These are phyloP conservation scores for Fragum whitleyi DNA, from an alignment of 2,888 invertebrate species.

Conservation along the genomic window DNA sequence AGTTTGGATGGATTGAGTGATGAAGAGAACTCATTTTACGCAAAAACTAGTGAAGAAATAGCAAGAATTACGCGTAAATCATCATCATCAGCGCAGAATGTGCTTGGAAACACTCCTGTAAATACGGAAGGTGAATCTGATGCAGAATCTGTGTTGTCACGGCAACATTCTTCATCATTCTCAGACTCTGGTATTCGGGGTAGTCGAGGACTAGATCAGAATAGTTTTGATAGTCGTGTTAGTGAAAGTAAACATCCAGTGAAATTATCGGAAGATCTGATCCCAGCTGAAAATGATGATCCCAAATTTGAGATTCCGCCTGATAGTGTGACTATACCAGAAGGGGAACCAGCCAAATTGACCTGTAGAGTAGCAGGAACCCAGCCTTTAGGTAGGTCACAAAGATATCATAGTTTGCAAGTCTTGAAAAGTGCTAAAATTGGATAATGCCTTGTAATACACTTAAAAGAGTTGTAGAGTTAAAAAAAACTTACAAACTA, in stretches of 20 bases:
- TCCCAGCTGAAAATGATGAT: slow-evolving; percentile 78
- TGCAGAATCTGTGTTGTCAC: slow-evolving; percentile 57
- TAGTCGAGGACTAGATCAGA: slow-evolving; percentile 45
- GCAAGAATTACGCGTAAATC: slow-evolving; percentile 70
- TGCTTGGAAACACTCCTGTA: slow-evolving; percentile 51
- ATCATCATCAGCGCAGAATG: slow-evolving; percentile 37
- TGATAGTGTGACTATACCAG: slow-evolving; percentile 74
- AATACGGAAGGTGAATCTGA: slow-evolving; percentile 69
- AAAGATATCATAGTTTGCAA: too few relatives aligned
- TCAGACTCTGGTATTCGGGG: slow-evolving; percentile 60
- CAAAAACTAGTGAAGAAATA: slow-evolving; percentile 77
- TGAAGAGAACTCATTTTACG: slow-evolving; percentile 77
- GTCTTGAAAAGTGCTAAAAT: too few relatives aligned
- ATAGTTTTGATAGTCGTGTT: slow-evolving; percentile 60
- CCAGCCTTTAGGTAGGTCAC: slow-evolving; percentile 75
- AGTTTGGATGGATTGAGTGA: slow-evolving; percentile 71
- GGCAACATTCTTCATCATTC: slow-evolving; percentile 54
- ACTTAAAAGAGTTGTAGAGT: too few relatives aligned
- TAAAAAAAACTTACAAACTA: too few relatives aligned
- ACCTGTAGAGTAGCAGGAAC: slow-evolving; percentile 79
- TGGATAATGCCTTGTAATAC: too few relatives aligned
- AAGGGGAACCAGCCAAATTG: slow-evolving; percentile 81
- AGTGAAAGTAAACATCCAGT: slow-evolving; percentile 56
- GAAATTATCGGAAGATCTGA: slow-evolving; percentile 73
- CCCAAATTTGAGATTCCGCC: slow-evolving; percentile 81